These are phyloP conservation scores for Ormyrus pomaceus DNA, from an alignment of 2,888 invertebrate genomes.

Conservation along the genomic window DNA sequence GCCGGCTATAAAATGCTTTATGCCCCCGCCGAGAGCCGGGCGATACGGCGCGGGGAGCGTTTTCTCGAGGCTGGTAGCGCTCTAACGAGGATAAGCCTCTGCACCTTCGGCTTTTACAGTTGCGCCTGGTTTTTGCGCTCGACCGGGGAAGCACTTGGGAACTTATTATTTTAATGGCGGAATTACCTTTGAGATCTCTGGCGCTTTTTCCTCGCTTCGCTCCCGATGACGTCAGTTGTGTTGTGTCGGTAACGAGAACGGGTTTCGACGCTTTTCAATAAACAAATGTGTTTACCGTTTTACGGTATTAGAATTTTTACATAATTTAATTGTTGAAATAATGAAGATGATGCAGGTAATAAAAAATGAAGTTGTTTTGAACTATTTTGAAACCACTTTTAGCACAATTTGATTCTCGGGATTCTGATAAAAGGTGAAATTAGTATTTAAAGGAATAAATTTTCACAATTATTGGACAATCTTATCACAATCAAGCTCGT, in stretches of 20 bases:
- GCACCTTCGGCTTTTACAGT: slow-evolving; percentile 19
- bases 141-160: slow-evolving; percentile 2
- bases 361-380: no score
- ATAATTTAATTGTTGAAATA: no score
- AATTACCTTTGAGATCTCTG: slow-evolving; percentile 8
- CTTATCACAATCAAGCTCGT: no score
- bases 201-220: slow-evolving; percentile 7
- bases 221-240: slow-evolving; percentile 6
- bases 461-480: no score
- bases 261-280: background rate
- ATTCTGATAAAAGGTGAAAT: no score
- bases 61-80: background rate
- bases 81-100: slow-evolving; percentile 25
- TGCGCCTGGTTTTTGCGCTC: slow-evolving; percentile 10
- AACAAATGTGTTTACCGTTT: background rate
- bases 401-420: no score
- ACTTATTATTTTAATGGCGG: slow-evolving; percentile 53
- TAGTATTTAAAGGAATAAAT: no score
- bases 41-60: no score
- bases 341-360: no score
- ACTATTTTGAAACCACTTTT: no score
- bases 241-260: background rate
- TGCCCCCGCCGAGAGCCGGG: slow-evolving; percentile 46
- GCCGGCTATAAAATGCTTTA: slow-evolving; percentile 42
- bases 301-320: no score